Conservation (phyloP, 1,140 invertebrate genomes). For the Zaprionus nigranus region DNA sequence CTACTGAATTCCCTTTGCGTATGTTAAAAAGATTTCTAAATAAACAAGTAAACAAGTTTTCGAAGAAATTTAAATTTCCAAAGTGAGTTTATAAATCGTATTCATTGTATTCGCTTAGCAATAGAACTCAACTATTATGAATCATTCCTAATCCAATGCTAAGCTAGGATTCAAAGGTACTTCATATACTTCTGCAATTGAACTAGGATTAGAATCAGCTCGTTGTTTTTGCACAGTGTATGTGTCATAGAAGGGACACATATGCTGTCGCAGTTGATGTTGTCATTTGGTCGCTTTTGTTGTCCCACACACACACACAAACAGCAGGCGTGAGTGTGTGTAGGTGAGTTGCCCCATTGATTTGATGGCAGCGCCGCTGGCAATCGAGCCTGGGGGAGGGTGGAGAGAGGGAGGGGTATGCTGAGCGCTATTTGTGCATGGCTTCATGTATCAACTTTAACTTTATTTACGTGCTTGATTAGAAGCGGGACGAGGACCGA, state of each 20-base stretch:
- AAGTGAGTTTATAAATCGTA: too few relatives aligned
- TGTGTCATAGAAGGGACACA: constrained; percentile 24
- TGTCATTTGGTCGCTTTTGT: constrained; percentile 75
- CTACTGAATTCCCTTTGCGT: too few relatives aligned
- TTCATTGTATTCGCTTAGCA: background rate
- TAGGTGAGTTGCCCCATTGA: constrained; percentile 62
- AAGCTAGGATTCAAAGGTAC: background rate
- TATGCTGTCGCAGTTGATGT: constrained; percentile 57
- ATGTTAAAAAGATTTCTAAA: too few relatives aligned
- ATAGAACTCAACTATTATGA: background rate
- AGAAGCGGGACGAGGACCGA: constrained; percentile 49
- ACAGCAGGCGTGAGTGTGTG: constrained; percentile 11
- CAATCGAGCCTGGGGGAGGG: constrained; percentile 42
- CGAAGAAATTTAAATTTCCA: too few relatives aligned
- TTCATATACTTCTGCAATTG: background rate
- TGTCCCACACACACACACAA: constrained; percentile 1
- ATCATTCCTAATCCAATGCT: background rate
- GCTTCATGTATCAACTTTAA: constrained; percentile 69
- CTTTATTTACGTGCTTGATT: constrained; percentile 83
- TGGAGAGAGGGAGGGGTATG: background rate
- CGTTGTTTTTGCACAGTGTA: constrained; percentile 20
- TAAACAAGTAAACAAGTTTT: too few relatives aligned
- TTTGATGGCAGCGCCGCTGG: constrained; percentile 58
- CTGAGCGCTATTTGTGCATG: constrained; percentile 31
- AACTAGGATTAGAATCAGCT: background rate